Conservation (phyloP, 2,113 vertebrate species). For the Poeciliopsis prolifica region DNA sequence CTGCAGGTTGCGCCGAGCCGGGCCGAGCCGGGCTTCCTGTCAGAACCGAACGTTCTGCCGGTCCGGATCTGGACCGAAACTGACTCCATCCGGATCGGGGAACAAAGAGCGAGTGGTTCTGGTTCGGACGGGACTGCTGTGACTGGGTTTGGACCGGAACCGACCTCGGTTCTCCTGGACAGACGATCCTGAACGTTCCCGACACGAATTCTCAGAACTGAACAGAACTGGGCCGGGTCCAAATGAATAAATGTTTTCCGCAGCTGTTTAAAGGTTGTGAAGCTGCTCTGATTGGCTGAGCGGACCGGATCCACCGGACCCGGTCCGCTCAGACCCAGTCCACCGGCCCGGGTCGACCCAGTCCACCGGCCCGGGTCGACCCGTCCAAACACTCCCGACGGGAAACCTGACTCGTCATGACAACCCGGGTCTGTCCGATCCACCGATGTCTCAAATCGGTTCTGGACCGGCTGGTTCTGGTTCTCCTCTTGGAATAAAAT, state of each 20-base stretch:
- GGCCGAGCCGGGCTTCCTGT: background rate
- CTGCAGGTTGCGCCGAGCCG: background rate
- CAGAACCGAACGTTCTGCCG: background rate
- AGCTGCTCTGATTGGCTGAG: constrained; percentile 18
- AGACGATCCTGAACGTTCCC: too few species aligned
- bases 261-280: constrained; percentile 9
- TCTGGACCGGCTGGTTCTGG: too few species aligned
- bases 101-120: too few species aligned
- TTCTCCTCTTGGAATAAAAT: too few species aligned
- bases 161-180: background rate
- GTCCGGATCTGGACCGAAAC: background rate
- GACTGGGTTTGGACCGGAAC: background rate
- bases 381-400: too few species aligned
- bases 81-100: too few species aligned
- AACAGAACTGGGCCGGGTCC: background rate
- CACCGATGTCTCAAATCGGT: too few species aligned
- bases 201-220: constrained; percentile 3
- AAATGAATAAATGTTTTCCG: constrained; percentile 40
- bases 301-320: background rate
- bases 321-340: background rate
- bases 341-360: too few species aligned
- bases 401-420: too few species aligned
- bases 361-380: too few species aligned
- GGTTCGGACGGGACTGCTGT: background rate
- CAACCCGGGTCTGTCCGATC: too few species aligned